Conservation (phyloP, 2,888 invertebrate genomes). For the Clostera curtula region DNA sequence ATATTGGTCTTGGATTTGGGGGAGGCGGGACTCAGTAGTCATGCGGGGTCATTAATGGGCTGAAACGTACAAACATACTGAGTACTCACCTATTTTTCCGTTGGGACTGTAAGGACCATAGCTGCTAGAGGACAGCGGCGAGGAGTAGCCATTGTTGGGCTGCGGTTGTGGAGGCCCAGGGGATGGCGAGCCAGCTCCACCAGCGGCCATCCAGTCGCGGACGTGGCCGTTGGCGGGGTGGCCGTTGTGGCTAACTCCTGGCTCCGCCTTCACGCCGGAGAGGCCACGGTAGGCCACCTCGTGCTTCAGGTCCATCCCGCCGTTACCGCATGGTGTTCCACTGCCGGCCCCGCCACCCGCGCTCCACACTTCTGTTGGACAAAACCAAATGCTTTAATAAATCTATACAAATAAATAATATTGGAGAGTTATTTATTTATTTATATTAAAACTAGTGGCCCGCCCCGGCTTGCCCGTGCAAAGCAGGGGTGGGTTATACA, state of each 20-base stretch:
- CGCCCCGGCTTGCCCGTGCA: no score
- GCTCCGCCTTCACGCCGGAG: constrained; percentile 70
- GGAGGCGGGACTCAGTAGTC: no score
- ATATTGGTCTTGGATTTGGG: no score
- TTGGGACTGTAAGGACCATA: constrained; percentile 93
- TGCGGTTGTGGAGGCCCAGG: constrained; percentile 79
- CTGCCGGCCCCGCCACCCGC: constrained; percentile 70
- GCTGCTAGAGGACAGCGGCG: constrained; percentile 90
- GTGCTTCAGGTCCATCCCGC: constrained; percentile 78
- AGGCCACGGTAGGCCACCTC: constrained; percentile 75
- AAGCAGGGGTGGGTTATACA: no score
- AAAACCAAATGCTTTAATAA: no score
- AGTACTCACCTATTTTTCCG: constrained; percentile 87
- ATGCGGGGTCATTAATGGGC: background rate
- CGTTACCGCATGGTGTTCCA: constrained; percentile 73
- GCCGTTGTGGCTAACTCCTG: constrained; percentile 70
- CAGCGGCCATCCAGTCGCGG: constrained; percentile 71
- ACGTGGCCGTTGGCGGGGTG: constrained; percentile 65
- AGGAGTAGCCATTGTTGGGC: constrained; percentile 86
- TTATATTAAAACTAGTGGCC: no score
- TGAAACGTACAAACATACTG: background rate
- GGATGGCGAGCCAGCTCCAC: constrained; percentile 76
- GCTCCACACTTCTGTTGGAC: constrained; percentile 65
- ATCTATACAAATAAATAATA: no score
- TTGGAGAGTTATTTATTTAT: no score